These are phyloP conservation scores for Aradophagus sp. DNA, from an alignment of 1,140 invertebrate genomes.

Conservation along the genomic window DNA sequence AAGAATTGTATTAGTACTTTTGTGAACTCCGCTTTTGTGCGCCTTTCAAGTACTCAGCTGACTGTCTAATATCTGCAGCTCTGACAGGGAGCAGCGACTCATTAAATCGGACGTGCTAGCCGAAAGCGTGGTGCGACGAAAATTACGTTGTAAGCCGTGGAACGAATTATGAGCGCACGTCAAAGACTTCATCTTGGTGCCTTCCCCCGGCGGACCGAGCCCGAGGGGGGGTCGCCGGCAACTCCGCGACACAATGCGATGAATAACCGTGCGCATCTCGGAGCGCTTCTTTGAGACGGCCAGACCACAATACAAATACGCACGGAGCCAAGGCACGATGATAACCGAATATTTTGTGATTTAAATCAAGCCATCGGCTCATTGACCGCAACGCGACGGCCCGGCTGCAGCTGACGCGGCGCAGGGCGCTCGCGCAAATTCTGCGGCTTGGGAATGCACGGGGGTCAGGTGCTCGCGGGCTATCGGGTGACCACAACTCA, in stretches of 20 bases:
- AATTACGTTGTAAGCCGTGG: conserved; percentile 36
- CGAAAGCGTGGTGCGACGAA: conserved; percentile 15
- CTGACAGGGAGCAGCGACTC: too few species aligned
- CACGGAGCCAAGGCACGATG: conserved; percentile 16
- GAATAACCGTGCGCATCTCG: conserved; percentile 21
- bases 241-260: conserved; percentile 27
- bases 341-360: conserved; percentile 42
- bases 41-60: too few species aligned
- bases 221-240: conserved; percentile 22
- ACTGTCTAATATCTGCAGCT: too few species aligned
- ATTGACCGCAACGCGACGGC: conserved; percentile 15
- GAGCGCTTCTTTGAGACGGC: conserved; percentile 15
- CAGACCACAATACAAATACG: conserved; percentile 39
- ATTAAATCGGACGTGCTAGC: too few species aligned
- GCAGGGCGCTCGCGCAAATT: conserved; percentile 5
- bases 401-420: conserved; percentile 14
- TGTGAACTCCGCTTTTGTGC: too few species aligned
- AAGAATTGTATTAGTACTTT: too few species aligned
- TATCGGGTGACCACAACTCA: too few species aligned
- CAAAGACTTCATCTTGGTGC: conserved; percentile 25
- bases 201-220: background rate
- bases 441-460: conserved; percentile 19
- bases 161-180: conserved; percentile 32
- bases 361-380: conserved; percentile 37
- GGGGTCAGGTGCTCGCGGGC: too few species aligned